Evolutionary conservation across 2,888 invertebrate species (phyloP).

Genomic region (Parapristionchus giblindavisi): DNA sequence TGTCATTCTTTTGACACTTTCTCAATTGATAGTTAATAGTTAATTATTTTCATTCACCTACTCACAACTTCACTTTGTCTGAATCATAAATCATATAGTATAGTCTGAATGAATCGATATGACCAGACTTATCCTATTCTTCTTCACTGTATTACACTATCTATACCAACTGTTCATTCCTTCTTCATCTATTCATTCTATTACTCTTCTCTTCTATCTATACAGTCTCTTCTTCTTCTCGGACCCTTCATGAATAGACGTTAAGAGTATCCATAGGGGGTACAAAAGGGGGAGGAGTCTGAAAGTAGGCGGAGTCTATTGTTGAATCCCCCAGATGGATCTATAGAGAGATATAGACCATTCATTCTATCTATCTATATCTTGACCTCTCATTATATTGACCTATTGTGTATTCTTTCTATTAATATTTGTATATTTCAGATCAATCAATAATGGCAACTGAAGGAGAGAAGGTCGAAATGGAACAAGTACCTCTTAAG

Average conservation of each 20-base stretch:
- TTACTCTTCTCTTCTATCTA: neutral
- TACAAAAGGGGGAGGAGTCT: conserved; percentile 19
- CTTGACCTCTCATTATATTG: conserved; percentile 11
- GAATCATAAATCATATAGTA: too few relatives aligned
- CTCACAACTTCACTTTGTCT: too few relatives aligned
- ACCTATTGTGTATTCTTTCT: neutral
- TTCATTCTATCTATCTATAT: conserved; percentile 10
- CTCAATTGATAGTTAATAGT: too few relatives aligned
- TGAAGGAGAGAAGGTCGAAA: conserved; percentile 53
- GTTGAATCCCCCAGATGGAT: conserved; percentile 8
- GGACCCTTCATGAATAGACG: conserved; percentile 28
- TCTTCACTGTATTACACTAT: conserved; percentile 13
- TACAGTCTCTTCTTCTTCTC: conserved; percentile 9
- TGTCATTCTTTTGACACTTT: too few relatives aligned
- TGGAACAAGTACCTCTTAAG: conserved; percentile 62
- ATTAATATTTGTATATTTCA: neutral
- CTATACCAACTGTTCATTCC: conserved; percentile 10
- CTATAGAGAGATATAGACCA: conserved; percentile 10
- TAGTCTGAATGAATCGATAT: too few relatives aligned
- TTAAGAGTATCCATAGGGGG: conserved; percentile 13
- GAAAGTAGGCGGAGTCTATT: conserved; percentile 22
- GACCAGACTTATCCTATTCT: conserved; percentile 1
- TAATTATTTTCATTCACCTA: too few relatives aligned
- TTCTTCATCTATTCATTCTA: neutral
- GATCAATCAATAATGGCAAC: conserved; percentile 40